Evolutionary conservation across 2,797 vertebrate species (phyloP), one percentile per base, ranked within the genome.

Genomic region (Hoplostethus mediterraneus): DNA sequence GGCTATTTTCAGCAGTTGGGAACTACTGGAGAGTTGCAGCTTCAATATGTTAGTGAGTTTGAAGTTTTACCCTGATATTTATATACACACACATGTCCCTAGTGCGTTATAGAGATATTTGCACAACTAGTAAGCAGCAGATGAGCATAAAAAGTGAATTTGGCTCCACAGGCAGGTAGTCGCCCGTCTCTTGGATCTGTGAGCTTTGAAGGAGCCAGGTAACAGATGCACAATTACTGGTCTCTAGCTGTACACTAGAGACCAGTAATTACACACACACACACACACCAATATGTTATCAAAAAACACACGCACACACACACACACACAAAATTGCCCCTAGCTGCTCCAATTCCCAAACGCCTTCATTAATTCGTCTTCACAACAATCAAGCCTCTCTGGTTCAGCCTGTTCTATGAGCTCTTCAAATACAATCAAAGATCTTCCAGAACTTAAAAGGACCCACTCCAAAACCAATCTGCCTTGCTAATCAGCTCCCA

Each of bases 341-440:
- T 38, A 3, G 52, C 56, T n/a, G 11, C 64, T 51, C 59, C 63
- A 67, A 77, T 78, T 89, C 87, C 84, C 81, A 53, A 13, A 73
- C 4, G 81, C 75, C 86, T 87, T 87, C 77, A 84, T 89, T 84
- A 87, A 59, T 61, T 79, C 68, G 61, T 55, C 75, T 54, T 62
- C 62, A 7, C 48, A 74, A 63, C 49, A 28, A 61, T 30, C 40
- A 64, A 63, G 71, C 64, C 48, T 80, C 53, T 66, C 52, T 47
- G 66, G 36, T 44, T 13, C 0, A 61, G 28, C 68, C 49, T 5
- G 54, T 66, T 68, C 69, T 73, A 21, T 0, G 0, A 53, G 47
- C 71, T 60, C 65, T 9, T 11, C 21, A 28, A 11, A 63, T 21
- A 63, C 77, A 67, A 81, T 57, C 56, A 77, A 77, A 68, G 47